Evolutionary conservation across 2,113 vertebrate genomes (phyloP), one percentile per base, ranked within the genome.

Genomic region (Phocoena sinus): DNA sequence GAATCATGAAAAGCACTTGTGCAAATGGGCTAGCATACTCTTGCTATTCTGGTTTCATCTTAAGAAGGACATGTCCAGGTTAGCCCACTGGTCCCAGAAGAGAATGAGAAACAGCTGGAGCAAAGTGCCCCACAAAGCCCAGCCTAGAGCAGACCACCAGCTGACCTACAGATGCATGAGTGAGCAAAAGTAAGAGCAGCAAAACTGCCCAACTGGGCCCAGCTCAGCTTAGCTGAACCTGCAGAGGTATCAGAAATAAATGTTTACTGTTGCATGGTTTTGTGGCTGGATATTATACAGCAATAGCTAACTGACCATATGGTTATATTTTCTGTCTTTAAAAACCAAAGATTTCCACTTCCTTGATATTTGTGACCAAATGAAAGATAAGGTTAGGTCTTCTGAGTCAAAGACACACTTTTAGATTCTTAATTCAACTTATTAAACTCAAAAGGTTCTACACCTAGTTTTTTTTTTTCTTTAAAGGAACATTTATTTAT

Each of bases 11-110:
- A 85, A 80, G 47, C n/a, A 81, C 18, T 44, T 89, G 41, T 74
- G n/a, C 70, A 67, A 95, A 96, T 84, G 36, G 7, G 25, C 8
- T 56, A 83, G 47, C 65, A 68, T 50, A 93, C 74, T 91, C 65
- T 91, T 95, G 62, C 56, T 87, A 56, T 77, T 83, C 14, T 84
- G 85, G 28, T 50, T 77, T 94, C 44, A 85, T 77, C 83, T 93
- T 93, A n/a, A 82, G 88, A 89, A 62, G 68, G 53, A 93, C 41
- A 63, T 33, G 26, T 44, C 38, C 1, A 94, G 20, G 60, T 58
- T 79, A 92, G 83, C 58, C 20, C 21, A 80, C 3, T 36, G 20
- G 77, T 23, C 71, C 26, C 76, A 95, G 47, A 65, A 92, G 18
- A 86, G 13, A 38, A 83, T 50, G 33, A 92, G 41, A 89, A 89